Percentiles rank a stretch among this genome's conserved stretches.
Evolutionary conservation across 2,888 invertebrate genomes (phyloP).

Genomic region (Muscina levida): DNA sequence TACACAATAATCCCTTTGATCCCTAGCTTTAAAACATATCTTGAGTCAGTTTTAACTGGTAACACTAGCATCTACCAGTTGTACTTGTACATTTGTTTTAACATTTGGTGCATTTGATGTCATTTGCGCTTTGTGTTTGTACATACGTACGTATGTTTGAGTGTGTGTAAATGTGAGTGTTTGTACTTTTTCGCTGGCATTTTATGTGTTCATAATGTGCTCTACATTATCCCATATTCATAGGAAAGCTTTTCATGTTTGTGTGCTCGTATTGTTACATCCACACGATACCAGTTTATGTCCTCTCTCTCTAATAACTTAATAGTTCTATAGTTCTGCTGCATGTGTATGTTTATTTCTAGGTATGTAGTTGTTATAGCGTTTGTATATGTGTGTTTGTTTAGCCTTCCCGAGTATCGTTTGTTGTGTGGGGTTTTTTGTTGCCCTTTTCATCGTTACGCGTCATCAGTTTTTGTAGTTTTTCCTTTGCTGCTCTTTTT

Average conservation of each 20-base stretch:
- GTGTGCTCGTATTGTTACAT: neutral
- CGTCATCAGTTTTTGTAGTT: constrained; percentile 67
- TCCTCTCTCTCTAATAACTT: too few species aligned
- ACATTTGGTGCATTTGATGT: constrained; percentile 19
- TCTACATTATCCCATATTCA: constrained; percentile 53
- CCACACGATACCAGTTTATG: neutral
- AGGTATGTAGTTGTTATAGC: too few species aligned
- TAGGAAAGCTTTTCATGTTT: constrained; percentile 41
- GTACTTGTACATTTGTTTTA: too few species aligned
- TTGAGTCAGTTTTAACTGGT: too few species aligned
- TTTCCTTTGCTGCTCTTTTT: constrained; percentile 55
- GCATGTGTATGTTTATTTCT: too few species aligned
- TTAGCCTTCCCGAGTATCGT: neutral
- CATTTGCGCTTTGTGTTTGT: constrained; percentile 27
- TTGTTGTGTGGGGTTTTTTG: constrained; percentile 8
- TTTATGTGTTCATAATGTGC: constrained; percentile 60
- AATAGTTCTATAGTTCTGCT: too few species aligned
- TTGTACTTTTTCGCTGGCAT: constrained; percentile 64
- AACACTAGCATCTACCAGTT: too few species aligned
- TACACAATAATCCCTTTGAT: too few species aligned
- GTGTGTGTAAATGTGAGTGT: constrained; percentile 43
- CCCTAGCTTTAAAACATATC: too few species aligned
- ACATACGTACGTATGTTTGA: constrained; percentile 24
- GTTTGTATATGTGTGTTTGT: constrained; percentile 21
- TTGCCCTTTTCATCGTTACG: constrained; percentile 54